These are phyloP conservation scores for Nephrotoma guestfalica DNA, from an alignment of 2,888 invertebrate species.

Conservation along the genomic window DNA sequence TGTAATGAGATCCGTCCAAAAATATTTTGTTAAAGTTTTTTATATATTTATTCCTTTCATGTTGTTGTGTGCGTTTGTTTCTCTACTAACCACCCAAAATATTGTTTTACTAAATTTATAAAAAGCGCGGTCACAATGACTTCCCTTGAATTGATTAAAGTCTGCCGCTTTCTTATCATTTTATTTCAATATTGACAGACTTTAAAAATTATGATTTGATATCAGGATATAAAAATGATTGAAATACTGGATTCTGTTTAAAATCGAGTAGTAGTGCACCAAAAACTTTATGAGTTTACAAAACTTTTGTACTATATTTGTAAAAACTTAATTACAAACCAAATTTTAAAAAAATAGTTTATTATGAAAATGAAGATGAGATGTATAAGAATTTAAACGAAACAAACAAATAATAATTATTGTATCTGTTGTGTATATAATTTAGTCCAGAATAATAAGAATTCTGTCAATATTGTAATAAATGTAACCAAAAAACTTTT, in stretches of 20 bases:
- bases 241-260: background rate
- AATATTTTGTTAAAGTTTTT: background rate
- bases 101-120: background rate
- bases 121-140: background rate
- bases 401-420: background rate
- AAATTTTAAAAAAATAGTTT: background rate
- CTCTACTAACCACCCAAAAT: background rate
- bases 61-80: background rate
- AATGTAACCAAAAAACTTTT: background rate
- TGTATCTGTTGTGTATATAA: background rate
- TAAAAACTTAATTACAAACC: background rate
- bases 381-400: background rate
- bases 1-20: background rate
- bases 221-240: background rate
- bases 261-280: background rate
- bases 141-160: background rate
- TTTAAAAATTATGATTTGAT: background rate
- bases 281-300: background rate
- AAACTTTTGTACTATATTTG: background rate
- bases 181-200: background rate
- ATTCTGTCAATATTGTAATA: conserved; percentile 4
- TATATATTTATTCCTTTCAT: background rate
- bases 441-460: background rate
- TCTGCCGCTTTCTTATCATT: background rate
- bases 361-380: background rate